These are phyloP conservation scores for Crotalus helleri DNA, from an alignment of 2,113 vertebrate species.

Conservation along the genomic window DNA sequence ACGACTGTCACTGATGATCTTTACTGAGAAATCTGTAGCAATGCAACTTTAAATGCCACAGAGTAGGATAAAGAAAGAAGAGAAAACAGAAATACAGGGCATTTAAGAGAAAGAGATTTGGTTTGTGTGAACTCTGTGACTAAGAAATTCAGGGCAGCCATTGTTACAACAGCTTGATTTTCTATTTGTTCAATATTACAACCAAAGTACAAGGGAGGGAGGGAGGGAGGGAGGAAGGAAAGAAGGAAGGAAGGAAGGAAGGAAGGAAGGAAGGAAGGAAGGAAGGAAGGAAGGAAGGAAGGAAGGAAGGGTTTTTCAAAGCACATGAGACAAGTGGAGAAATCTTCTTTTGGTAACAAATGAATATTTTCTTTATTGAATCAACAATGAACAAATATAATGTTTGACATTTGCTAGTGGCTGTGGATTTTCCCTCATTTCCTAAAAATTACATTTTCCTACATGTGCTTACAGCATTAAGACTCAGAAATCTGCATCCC, in stretches of 20 bases:
- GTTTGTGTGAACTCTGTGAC: not conserved
- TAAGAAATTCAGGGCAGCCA: not conserved
- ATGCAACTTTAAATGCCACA: not conserved
- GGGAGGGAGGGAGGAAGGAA: too few species aligned
- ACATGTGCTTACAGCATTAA: not conserved
- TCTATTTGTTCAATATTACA: conserved; percentile 6
- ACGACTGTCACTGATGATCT: not conserved
- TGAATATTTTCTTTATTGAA: conserved; percentile 4
- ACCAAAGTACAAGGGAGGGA: conserved; percentile 7
- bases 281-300: not conserved
- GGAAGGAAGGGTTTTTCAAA: not conserved
- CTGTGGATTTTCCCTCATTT: not conserved
- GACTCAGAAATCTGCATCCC: not conserved
- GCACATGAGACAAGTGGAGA: not conserved
- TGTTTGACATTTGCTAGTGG: not conserved
- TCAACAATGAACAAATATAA: not conserved
- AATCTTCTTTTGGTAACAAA: not conserved
- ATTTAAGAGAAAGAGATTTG: not conserved
- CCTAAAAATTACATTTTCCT: not conserved
- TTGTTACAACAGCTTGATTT: not conserved
- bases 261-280: not conserved
- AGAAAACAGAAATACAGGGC: not conserved
- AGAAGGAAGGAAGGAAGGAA: too few species aligned
- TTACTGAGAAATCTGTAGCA: not conserved
- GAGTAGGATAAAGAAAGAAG: not conserved